phyloP scores from a whole-genome alignment of 1,140 invertebrate genomes.

The Pogonomyrmex californicus region DNA sequence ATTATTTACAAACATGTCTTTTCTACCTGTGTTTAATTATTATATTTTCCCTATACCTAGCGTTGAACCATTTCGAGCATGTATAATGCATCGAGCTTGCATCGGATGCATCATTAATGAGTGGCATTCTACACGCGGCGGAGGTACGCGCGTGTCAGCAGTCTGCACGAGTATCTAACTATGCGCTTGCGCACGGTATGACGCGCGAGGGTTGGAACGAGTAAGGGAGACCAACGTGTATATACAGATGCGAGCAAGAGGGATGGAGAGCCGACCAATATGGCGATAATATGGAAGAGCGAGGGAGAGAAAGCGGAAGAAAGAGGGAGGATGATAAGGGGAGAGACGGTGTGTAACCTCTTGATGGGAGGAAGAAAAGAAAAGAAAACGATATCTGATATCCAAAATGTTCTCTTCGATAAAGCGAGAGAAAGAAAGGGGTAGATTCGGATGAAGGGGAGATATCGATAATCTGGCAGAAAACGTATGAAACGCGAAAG shows the following conservation, averaged over 20 bases:
- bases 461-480: neutral
- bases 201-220: slow-evolving; percentile 55
- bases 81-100: slow-evolving; percentile 29
- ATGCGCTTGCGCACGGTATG: slow-evolving; percentile 69
- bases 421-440: neutral
- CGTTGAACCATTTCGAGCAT: slow-evolving; percentile 27
- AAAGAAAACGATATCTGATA: slow-evolving; percentile 23
- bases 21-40: neutral
- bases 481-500: slow-evolving; percentile 7
- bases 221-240: slow-evolving; percentile 37
- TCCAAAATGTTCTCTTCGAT: neutral
- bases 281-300: slow-evolving; percentile 44
- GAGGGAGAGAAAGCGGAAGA: slow-evolving; percentile 28
- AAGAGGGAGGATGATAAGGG: neutral
- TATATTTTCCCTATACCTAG: neutral
- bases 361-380: neutral
- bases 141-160: slow-evolving; percentile 50
- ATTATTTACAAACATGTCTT: neutral
- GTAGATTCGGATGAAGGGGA: neutral
- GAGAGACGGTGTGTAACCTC: neutral
- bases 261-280: slow-evolving; percentile 49
- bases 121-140: slow-evolving; percentile 49
- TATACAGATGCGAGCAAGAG: slow-evolving; percentile 1
- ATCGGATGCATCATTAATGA: slow-evolving; percentile 55
- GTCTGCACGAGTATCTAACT: slow-evolving; percentile 43